phyloP scores from a whole-genome alignment of 2,113 vertebrate genomes.

The Eurypyga helias region DNA sequence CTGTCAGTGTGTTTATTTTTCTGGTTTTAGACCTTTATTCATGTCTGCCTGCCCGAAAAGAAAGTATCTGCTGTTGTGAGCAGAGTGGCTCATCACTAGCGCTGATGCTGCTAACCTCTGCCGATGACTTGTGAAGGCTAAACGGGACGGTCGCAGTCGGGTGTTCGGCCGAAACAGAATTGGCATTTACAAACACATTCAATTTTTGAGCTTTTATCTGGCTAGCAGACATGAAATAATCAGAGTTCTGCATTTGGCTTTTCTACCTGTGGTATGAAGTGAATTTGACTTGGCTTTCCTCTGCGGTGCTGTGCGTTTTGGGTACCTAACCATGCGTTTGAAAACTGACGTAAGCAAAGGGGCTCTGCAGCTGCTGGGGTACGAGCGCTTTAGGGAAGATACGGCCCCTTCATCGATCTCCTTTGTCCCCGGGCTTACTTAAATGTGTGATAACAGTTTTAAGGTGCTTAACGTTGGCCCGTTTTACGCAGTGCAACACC shows the following conservation, averaged over 20 bases:
- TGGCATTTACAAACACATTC: not conserved
- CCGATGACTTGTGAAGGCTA: not conserved
- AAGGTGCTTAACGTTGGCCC: not conserved
- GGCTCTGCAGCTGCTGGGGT: slow-evolving; percentile 16
- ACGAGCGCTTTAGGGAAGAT: slow-evolving; percentile 3
- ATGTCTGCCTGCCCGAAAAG: slow-evolving; percentile 55
- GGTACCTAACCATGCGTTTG: slow-evolving; percentile 36
- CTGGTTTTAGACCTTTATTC: slow-evolving; percentile 28
- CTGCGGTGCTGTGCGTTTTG: slow-evolving; percentile 64
- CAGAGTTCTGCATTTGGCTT: slow-evolving; percentile 24
- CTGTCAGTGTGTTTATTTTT: not conserved
- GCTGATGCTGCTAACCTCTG: not conserved
- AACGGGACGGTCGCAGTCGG: not conserved
- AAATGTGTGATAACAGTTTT: not conserved
- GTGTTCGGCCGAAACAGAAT: not conserved
- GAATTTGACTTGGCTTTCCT: slow-evolving; percentile 60
- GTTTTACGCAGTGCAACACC: too few species aligned
- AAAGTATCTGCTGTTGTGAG: not conserved
- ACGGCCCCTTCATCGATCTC: not conserved
- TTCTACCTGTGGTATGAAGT: slow-evolving; percentile 50
- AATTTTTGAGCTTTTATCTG: not conserved
- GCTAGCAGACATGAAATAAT: slow-evolving; percentile 57
- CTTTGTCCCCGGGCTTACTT: not conserved
- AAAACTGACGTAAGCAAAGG: not conserved
- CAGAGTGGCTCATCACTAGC: not conserved